Evolutionary conservation across 2,888 invertebrate genomes (phyloP).

Genomic region (Disparrhopalites patrizii): DNA sequence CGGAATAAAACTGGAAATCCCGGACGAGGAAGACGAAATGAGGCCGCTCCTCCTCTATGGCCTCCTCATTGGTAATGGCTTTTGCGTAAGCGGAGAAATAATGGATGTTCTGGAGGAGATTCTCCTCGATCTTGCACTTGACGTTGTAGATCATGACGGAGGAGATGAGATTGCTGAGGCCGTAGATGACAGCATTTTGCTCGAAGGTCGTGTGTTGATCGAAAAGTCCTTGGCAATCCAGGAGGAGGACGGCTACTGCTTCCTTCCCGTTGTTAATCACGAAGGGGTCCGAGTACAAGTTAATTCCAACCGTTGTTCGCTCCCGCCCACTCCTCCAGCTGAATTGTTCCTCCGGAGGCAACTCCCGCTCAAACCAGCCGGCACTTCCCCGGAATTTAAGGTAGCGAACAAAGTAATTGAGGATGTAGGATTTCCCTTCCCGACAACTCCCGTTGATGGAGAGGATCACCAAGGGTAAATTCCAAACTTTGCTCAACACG

Average conservation of each 20-base stretch:
- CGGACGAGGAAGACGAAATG: slow-evolving; percentile 6
- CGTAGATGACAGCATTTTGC: slow-evolving; percentile 9
- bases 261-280: not conserved
- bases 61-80: not conserved
- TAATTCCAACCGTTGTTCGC: slow-evolving; percentile 7
- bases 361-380: not conserved
- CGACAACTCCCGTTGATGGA: slow-evolving; percentile 7
- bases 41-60: not conserved
- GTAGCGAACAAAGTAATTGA: slow-evolving; percentile 3
- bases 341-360: not conserved
- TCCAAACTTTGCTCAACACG: not conserved
- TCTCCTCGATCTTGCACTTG: slow-evolving; percentile 4
- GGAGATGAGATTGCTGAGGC: not conserved
- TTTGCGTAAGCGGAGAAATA: slow-evolving; percentile 6
- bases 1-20: not conserved
- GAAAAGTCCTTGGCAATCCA: slow-evolving; percentile 9
- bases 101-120: slow-evolving; percentile 12
- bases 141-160: slow-evolving; percentile 15
- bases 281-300: slow-evolving; percentile 6
- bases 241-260: not conserved
- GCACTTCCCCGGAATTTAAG: not conserved
- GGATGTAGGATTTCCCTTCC: slow-evolving; percentile 6
- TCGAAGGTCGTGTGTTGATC: not conserved
- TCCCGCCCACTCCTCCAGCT: slow-evolving; percentile 6
- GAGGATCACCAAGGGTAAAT: not conserved